Percentiles rank a stretch among this genome's conserved stretches.
Evolutionary conservation across 2,797 vertebrate genomes (phyloP).

Genomic region (Lagodon rhomboides): DNA sequence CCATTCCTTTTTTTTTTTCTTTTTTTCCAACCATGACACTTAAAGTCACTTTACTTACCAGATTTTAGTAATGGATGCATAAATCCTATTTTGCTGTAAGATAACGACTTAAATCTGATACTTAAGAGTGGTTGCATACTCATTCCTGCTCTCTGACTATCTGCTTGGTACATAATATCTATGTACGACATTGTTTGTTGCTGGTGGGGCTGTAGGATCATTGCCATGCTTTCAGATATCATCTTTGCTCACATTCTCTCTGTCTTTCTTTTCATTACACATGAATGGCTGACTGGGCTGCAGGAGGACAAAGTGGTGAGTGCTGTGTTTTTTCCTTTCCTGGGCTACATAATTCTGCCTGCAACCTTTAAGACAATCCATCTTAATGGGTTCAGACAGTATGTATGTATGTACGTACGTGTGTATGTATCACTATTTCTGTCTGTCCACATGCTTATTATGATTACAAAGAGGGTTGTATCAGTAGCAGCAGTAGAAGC

Average conservation of each 20-base stretch:
- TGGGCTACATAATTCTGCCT: conserved; percentile 37
- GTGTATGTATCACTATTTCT: conserved; percentile 8
- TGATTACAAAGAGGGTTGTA: neutral
- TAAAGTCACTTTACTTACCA: no score
- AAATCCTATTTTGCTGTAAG: no score
- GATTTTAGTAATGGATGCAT: no score
- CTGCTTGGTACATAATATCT: neutral
- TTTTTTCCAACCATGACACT: no score
- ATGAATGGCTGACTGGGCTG: conserved; percentile 88
- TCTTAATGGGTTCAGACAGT: conserved; percentile 24
- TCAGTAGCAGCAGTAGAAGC: neutral
- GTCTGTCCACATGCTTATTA: conserved; percentile 19
- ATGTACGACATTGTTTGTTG: conserved; percentile 5
- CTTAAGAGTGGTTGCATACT: neutral
- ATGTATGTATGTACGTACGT: conserved; percentile 19
- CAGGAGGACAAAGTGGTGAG: conserved; percentile 99
- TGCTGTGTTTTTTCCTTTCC: conserved; percentile 73
- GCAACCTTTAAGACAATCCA: conserved; percentile 39
- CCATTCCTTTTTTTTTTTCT: no score
- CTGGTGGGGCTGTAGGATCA: conserved; percentile 36
- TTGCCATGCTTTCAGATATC: conserved; percentile 50
- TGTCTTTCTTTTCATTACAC: conserved; percentile 68
- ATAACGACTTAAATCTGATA: neutral
- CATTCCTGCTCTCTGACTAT: neutral
- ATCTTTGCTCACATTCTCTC: conserved; percentile 66